Evolutionary conservation across 1,140 invertebrate species (phyloP), one percentile per base, ranked within the genome.

Genomic region (Potamilus streckersoni): DNA sequence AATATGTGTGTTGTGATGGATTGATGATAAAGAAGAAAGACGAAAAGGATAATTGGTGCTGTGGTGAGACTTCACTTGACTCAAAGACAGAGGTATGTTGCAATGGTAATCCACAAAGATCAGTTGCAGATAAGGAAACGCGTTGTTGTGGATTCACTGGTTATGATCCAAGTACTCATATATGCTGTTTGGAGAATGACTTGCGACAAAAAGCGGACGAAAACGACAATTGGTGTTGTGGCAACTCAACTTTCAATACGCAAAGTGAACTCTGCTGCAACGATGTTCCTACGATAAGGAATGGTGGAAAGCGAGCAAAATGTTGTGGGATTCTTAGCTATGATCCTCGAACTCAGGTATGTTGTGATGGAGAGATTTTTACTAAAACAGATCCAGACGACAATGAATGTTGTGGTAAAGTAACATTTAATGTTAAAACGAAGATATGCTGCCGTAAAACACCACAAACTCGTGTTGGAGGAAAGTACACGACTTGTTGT

Each of bases 291-390:
- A 60, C 63, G 20, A 57, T 56, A 17, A 72, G 71, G 56, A 65
- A 56, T 5, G 71, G 71, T 23, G 49, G 66, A 12, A 57, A 65
- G 27, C 27, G 65, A 15, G 65, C 71, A 27, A 17, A n/a, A 4
- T 77, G 75, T 63, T 77, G 75, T 49, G 75, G 75, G 27, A 67
- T 20, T 57, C 23, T 27, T 58, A 77, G 75, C 38, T 77, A 77
- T 61, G 19, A 63, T 49, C 64, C 70, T 23, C 60, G 67, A 17
- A 49, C 60, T 6, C 64, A 72, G n/a, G 60, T 77, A 17, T 77
- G 75, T 31, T 77, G 75, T 56, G 68, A 71, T 57, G 75, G 68
- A 31, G 66, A 38, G 49, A 27, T 73, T 55, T 73, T 49, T 11
- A 49, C 38, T 6, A 49, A 49, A 11, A 49, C 38, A 49, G 11